Evolutionary conservation across 92 coral and sea anemone genomes (phyloP).

Genomic region (Zoanthus sansibaricus): DNA sequence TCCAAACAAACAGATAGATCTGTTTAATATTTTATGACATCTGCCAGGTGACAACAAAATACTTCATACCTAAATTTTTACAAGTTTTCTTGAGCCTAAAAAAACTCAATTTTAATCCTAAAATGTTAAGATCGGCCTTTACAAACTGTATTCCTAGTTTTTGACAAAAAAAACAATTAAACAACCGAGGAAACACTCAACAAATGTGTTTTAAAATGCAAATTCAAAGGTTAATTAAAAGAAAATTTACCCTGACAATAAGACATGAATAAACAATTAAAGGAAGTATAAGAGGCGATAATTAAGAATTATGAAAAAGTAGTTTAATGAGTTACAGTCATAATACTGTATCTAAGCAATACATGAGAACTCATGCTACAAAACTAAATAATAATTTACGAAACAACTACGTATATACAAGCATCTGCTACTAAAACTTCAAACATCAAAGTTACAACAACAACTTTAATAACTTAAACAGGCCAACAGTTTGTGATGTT

Average conservation of each 20-base stretch:
- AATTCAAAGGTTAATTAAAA: conserved; percentile 7
- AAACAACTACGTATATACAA: too few relatives aligned
- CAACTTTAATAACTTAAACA: too few relatives aligned
- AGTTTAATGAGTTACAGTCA: neutral
- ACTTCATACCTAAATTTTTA: neutral
- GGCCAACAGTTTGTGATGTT: too few relatives aligned
- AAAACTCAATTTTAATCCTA: neutral
- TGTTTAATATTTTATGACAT: conserved; percentile 26
- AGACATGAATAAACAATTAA: neutral
- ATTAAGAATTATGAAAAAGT: neutral
- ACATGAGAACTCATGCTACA: neutral
- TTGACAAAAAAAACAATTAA: neutral
- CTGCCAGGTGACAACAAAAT: conserved; percentile 3
- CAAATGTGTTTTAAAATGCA: conserved; percentile 10
- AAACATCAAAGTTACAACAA: too few relatives aligned
- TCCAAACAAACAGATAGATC: conserved; percentile 33
- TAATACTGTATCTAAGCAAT: neutral
- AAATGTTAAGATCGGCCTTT: neutral
- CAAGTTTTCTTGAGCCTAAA: neutral
- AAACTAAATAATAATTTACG: neutral
- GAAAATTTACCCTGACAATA: conserved; percentile 7
- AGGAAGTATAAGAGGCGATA: neutral
- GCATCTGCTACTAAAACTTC: too few relatives aligned
- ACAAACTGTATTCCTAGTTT: neutral
- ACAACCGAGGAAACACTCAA: neutral